These are phyloP conservation scores for Petaurus breviceps DNA, from an alignment of 2,113 vertebrate species.

Conservation along the genomic window DNA sequence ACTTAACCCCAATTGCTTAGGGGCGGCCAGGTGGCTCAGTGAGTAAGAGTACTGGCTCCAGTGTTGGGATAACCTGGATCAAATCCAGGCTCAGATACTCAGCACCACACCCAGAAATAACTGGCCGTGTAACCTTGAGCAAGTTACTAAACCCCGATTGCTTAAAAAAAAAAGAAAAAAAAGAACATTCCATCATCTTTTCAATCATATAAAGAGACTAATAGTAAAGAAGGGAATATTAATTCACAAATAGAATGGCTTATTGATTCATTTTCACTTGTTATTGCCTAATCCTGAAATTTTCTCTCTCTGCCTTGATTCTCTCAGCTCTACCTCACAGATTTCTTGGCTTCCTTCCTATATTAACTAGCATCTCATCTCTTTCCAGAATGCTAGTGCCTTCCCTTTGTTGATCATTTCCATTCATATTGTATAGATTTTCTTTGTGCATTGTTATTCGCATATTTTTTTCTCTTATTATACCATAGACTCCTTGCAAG, in stretches of 20 bases:
- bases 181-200: slow-evolving; percentile 12
- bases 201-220: not conserved
- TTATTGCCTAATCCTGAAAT: not conserved
- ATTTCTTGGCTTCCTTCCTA: not conserved
- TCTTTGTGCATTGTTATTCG: not conserved
- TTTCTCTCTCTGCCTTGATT: not conserved
- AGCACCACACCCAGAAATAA: too few species aligned
- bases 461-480: not conserved
- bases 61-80: too few species aligned
- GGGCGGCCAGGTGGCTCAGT: too few species aligned
- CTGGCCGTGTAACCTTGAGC: too few species aligned
- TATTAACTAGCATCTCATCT: too few species aligned
- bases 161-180: too few species aligned
- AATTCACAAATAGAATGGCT: not conserved
- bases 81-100: too few species aligned
- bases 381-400: not conserved
- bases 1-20: too few species aligned
- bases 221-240: not conserved
- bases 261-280: not conserved
- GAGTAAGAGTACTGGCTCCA: too few species aligned
- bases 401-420: not conserved
- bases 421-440: not conserved
- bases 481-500: not conserved
- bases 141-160: too few species aligned
- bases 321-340: not conserved